These are phyloP conservation scores for Solenopsis fugax DNA, from an alignment of 1,140 invertebrate species.

Conservation along the genomic window DNA sequence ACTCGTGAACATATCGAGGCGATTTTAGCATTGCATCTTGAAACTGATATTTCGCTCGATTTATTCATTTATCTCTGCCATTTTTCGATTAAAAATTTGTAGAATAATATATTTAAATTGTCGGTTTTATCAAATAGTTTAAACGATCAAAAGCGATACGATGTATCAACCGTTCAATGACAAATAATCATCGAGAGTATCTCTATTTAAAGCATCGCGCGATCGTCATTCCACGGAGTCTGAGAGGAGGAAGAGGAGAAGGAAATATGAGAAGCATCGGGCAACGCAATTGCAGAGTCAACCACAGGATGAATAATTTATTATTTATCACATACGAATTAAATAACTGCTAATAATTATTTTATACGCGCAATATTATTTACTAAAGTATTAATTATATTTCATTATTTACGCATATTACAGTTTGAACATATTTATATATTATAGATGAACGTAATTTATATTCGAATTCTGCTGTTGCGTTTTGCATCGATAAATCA, in stretches of 20 bases:
- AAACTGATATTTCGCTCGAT: not conserved
- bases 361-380: not conserved
- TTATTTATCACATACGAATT: not conserved
- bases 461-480: not conserved
- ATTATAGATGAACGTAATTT: not conserved
- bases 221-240: not conserved
- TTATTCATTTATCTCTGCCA: not conserved
- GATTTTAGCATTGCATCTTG: not conserved
- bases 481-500: not conserved
- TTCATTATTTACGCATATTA: not conserved
- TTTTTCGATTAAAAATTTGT: not conserved
- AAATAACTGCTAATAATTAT: not conserved
- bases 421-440: not conserved
- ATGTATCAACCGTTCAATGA: not conserved
- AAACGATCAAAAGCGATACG: not conserved
- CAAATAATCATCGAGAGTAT: not conserved
- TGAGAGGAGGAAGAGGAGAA: not conserved
- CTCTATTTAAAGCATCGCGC: not conserved
- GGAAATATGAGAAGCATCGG: not conserved
- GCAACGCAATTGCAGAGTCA: not conserved
- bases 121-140: not conserved
- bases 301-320: not conserved
- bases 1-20: not conserved
- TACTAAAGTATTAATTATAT: not conserved
- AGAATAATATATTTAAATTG: not conserved